Evolutionary conservation across 2,888 invertebrate species (phyloP).

Genomic region (Cephus spinipes): DNA sequence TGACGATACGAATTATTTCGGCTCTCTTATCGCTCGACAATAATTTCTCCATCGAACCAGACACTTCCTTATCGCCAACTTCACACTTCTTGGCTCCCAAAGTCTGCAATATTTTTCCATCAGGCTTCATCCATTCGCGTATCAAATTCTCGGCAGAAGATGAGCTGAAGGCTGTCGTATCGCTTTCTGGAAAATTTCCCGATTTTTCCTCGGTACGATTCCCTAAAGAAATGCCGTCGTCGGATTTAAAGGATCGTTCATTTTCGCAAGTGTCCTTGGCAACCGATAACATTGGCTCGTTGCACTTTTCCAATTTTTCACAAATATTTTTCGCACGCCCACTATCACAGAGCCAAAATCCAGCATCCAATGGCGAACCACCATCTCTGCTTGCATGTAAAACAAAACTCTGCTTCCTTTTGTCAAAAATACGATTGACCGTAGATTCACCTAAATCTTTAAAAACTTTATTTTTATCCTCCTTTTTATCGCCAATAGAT

Average conservation of each 20-base stretch:
- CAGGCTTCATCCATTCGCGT: slow-evolving; percentile 31
- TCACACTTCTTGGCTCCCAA: not conserved
- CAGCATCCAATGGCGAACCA: slow-evolving; percentile 18
- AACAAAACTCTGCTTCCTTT: slow-evolving; percentile 26
- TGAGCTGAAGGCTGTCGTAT: slow-evolving; percentile 34
- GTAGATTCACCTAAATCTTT: not conserved
- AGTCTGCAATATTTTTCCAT: not conserved
- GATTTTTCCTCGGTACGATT: not conserved
- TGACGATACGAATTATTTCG: slow-evolving; percentile 13
- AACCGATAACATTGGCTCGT: not conserved
- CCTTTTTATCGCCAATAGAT: slow-evolving; percentile 6
- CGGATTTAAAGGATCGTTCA: not conserved
- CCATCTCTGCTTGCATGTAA: slow-evolving; percentile 29
- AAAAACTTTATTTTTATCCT: not conserved
- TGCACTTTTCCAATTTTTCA: not conserved
- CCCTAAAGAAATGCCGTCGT: not conserved
- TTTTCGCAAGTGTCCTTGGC: not conserved
- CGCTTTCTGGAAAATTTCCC: slow-evolving; percentile 22
- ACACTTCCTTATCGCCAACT: not conserved
- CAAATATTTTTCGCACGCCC: not conserved
- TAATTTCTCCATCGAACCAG: not conserved
- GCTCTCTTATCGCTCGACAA: not conserved
- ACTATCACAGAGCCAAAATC: slow-evolving; percentile 20
- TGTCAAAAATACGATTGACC: not conserved
- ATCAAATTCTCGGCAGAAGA: slow-evolving; percentile 46